These are phyloP conservation scores for Rhinogobio ventralis DNA, from an alignment of 2,797 vertebrate genomes.

Conservation along the genomic window DNA sequence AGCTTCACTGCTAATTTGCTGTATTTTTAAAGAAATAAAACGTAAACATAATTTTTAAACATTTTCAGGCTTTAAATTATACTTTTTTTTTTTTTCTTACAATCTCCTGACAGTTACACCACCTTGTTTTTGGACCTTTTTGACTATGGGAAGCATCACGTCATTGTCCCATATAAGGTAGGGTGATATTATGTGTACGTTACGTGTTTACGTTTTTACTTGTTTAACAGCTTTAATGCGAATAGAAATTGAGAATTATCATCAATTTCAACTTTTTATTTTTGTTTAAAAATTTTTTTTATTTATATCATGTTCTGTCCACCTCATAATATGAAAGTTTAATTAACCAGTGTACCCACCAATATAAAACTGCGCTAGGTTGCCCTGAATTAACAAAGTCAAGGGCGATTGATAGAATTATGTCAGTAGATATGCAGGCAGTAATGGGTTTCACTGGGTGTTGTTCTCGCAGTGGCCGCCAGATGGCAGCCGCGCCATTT, in stretches of 20 bases:
- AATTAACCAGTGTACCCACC: neutral
- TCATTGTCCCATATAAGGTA: no score
- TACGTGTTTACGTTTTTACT: neutral
- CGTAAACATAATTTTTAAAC: no score
- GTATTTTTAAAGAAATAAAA: no score
- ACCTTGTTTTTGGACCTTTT: neutral
- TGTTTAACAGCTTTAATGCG: neutral
- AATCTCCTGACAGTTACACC: no score
- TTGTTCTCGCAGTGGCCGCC: slow-evolving; percentile 63
- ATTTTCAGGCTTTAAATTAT: no score
- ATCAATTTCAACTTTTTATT: neutral
- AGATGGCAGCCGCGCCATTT: slow-evolving; percentile 82
- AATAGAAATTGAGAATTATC: neutral
- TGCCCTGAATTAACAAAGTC: neutral
- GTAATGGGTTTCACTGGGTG: neutral
- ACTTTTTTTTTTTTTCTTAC: no score
- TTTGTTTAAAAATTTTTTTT: no score
- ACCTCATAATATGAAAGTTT: neutral
- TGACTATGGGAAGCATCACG: no score
- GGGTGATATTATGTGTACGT: neutral
- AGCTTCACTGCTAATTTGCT: no score
- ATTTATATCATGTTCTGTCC: neutral
- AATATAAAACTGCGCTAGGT: neutral
- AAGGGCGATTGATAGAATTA: neutral
- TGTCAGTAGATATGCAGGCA: neutral